A percentile compares a stretch with the other conserved stretches of the same genome.
These are phyloP conservation scores for Micropoecilia bifurca DNA, from an alignment of 2,797 vertebrate species.

Conservation along the genomic window DNA sequence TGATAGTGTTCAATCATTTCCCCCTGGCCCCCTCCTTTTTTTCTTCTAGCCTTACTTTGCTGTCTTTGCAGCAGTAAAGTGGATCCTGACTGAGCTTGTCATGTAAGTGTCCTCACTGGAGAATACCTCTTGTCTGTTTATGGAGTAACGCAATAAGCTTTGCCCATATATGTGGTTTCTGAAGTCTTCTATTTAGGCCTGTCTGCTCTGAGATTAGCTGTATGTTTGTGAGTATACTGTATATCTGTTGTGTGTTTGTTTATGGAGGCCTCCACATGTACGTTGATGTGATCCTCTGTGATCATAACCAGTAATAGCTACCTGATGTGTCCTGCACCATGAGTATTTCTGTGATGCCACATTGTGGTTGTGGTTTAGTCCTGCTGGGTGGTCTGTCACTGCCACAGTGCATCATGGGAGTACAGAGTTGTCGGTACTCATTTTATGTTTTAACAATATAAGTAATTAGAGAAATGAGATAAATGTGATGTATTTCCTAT, in stretches of 20 bases:
- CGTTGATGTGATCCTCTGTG: conserved; percentile 44
- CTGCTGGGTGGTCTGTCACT: conserved; percentile 83
- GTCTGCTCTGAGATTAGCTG: conserved; percentile 28
- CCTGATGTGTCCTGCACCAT: conserved; percentile 68
- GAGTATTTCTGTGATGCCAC: conserved; percentile 58
- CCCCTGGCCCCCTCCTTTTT: neutral
- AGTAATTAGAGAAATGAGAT: neutral
- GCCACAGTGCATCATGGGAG: conserved; percentile 51
- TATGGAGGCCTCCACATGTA: conserved; percentile 44
- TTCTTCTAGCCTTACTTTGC: conserved; percentile 90
- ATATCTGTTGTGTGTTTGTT: conserved; percentile 58
- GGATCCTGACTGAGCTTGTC: conserved; percentile 95
- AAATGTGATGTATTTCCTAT: neutral
- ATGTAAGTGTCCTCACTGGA: conserved; percentile 86
- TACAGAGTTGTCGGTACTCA: conserved; percentile 33
- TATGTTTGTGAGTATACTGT: conserved; percentile 40
- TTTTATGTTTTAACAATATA: conserved; percentile 12
- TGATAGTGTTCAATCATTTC: conserved; percentile 10
- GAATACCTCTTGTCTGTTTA: conserved; percentile 26
- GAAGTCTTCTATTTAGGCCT: conserved; percentile 20
- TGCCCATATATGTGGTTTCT: conserved; percentile 15
- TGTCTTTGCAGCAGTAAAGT: conserved; percentile 91
- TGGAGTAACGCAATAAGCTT: neutral
- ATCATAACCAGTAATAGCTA: conserved; percentile 54
- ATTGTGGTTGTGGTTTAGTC: conserved; percentile 72